Percentiles rank a stretch among this genome's conserved stretches.
phyloP scores from a whole-genome alignment of 2,113 vertebrate species.

The Hystrix brachyura region DNA sequence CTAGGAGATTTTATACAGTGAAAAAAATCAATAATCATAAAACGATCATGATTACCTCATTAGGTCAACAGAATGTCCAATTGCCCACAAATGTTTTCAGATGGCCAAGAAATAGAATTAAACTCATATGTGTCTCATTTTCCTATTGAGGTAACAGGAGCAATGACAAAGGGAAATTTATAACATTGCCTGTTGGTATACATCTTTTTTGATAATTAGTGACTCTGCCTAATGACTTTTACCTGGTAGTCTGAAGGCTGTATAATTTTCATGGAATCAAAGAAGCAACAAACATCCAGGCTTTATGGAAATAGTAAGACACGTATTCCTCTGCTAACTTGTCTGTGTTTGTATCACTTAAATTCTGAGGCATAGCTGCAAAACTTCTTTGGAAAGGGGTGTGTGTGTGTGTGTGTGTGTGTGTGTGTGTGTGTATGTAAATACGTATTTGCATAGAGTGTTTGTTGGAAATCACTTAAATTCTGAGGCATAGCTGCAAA shows the following conservation, averaged over 20 bases:
- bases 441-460: no score
- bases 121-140: slow-evolving; percentile 73
- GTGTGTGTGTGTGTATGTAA: no score
- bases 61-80: slow-evolving; percentile 69
- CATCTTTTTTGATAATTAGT: not conserved
- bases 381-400: not conserved
- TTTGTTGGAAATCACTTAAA: slow-evolving; percentile 45
- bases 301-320: not conserved
- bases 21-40: slow-evolving; percentile 71
- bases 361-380: slow-evolving; percentile 5
- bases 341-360: slow-evolving; percentile 15
- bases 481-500: not conserved
- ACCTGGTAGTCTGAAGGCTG: slow-evolving; percentile 44
- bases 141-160: slow-evolving; percentile 65
- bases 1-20: slow-evolving; percentile 66
- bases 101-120: not conserved
- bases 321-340: not conserved
- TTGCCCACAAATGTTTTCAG: slow-evolving; percentile 71
- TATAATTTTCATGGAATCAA: slow-evolving; percentile 53
- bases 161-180: not conserved
- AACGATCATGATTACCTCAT: slow-evolving; percentile 70
- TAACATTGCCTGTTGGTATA: not conserved
- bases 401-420: not conserved
- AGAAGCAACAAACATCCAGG: slow-evolving; percentile 18
- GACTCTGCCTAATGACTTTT: not conserved